These are phyloP conservation scores for Urocynchramus pylzowi DNA, from an alignment of 2,113 vertebrate species.

Conservation along the genomic window DNA sequence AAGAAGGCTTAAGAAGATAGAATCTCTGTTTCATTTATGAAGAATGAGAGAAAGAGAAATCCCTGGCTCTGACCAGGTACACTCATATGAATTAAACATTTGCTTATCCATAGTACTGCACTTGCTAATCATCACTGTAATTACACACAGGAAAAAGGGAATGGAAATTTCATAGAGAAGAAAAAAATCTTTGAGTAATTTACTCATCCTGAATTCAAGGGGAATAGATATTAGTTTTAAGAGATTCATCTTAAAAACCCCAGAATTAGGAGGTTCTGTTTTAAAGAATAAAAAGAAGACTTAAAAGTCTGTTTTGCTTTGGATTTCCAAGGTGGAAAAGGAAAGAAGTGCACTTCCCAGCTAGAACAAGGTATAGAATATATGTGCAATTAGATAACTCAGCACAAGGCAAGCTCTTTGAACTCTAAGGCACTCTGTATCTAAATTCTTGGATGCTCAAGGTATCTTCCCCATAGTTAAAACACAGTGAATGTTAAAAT, in stretches of 20 bases:
- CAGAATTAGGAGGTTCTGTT: background rate
- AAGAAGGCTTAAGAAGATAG: slow-evolving; percentile 25
- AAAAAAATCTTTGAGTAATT: background rate
- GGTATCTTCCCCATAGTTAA: background rate
- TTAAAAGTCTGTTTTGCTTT: background rate
- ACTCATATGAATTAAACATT: background rate
- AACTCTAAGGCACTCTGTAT: background rate
- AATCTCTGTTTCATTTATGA: slow-evolving; percentile 10
- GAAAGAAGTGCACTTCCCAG: background rate
- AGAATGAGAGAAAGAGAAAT: slow-evolving; percentile 1
- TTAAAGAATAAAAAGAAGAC: background rate
- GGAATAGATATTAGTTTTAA: background rate
- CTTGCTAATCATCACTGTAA: background rate
- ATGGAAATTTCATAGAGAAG: background rate
- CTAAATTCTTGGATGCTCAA: background rate
- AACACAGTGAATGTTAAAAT: background rate
- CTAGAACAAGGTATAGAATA: background rate
- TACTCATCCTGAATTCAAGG: background rate
- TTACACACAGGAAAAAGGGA: background rate
- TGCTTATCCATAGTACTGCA: background rate
- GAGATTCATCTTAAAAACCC: background rate
- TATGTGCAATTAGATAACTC: background rate
- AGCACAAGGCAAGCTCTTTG: background rate
- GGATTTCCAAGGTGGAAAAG: background rate
- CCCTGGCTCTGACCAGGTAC: background rate